Conservation (phyloP, 2,888 invertebrate species). For the Agrypnus murinus region DNA sequence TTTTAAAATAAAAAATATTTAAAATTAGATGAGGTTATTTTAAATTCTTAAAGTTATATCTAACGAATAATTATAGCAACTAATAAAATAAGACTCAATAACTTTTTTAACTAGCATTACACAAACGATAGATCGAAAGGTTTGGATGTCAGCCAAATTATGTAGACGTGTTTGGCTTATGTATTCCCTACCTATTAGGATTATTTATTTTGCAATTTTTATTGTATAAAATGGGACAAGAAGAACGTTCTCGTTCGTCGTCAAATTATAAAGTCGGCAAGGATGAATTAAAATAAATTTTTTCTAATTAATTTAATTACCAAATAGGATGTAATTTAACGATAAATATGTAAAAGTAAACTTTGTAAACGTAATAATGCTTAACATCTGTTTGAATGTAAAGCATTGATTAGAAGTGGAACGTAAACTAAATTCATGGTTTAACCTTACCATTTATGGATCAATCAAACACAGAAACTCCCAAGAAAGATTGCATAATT, state of each 20-base stretch:
- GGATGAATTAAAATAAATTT: too few species aligned
- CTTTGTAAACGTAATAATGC: conserved; percentile 8
- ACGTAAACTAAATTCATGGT: conserved; percentile 44
- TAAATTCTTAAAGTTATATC: too few species aligned
- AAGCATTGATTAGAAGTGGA: conserved; percentile 41
- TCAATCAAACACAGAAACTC: conserved; percentile 44
- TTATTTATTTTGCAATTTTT: background rate
- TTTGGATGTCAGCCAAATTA: conserved; percentile 20
- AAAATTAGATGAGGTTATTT: too few species aligned
- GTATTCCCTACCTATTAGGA: background rate
- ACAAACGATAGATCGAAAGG: conserved; percentile 1
- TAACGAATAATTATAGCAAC: too few species aligned
- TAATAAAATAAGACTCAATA: too few species aligned
- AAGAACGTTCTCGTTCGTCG: too few species aligned
- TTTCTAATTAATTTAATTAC: too few species aligned
- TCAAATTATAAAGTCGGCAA: too few species aligned
- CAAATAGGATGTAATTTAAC: background rate
- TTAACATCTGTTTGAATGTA: conserved; percentile 2
- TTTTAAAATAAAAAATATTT: too few species aligned
- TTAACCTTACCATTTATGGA: conserved; percentile 48
- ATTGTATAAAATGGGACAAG: conserved; percentile 9
- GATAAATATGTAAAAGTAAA: too few species aligned
- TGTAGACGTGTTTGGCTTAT: conserved; percentile 12
- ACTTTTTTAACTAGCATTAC: too few species aligned
- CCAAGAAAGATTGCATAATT: conserved; percentile 41